Evolutionary conservation across 2,888 invertebrate species (phyloP).

Genomic region (Drosophila nr. fundita): DNA sequence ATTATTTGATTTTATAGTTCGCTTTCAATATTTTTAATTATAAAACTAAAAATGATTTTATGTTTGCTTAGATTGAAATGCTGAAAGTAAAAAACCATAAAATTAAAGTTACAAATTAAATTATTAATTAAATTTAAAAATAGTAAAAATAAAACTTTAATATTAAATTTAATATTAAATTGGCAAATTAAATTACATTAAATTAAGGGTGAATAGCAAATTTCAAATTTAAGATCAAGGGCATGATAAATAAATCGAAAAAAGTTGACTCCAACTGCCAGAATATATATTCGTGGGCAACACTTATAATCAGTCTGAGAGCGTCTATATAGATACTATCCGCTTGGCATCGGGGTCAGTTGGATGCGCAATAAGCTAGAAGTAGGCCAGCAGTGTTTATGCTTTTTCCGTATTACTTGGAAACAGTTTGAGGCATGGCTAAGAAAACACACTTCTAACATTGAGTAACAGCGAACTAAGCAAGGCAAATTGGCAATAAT

Average conservation of each 20-base stretch:
- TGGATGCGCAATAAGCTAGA: slow-evolving; percentile 26
- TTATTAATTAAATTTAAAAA: not conserved
- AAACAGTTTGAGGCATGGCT: slow-evolving; percentile 2
- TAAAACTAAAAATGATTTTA: not conserved
- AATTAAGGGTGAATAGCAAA: not conserved
- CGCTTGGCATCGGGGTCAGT: slow-evolving; percentile 7
- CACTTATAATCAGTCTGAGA: not conserved
- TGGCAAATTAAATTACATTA: not conserved
- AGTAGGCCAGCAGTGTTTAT: slow-evolving; percentile 38
- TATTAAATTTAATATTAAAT: not conserved
- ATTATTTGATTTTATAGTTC: not conserved
- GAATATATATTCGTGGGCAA: not conserved
- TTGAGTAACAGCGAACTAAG: slow-evolving; percentile 23
- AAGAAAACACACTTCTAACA: slow-evolving; percentile 6
- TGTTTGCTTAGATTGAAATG: not conserved
- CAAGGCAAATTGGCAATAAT: not conserved
- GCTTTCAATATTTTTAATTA: not conserved
- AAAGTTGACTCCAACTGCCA: not conserved
- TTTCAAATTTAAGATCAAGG: not conserved
- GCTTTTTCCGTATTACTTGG: slow-evolving; percentile 1
- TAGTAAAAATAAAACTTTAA: not conserved
- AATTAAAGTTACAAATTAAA: not conserved
- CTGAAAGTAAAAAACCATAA: not conserved
- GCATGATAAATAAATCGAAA: not conserved
- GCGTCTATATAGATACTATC: not conserved